Evolutionary conservation across 2,888 invertebrate genomes (phyloP), one percentile per base, ranked within the genome.

Genomic region (Prosopocoilus inquinatus): DNA sequence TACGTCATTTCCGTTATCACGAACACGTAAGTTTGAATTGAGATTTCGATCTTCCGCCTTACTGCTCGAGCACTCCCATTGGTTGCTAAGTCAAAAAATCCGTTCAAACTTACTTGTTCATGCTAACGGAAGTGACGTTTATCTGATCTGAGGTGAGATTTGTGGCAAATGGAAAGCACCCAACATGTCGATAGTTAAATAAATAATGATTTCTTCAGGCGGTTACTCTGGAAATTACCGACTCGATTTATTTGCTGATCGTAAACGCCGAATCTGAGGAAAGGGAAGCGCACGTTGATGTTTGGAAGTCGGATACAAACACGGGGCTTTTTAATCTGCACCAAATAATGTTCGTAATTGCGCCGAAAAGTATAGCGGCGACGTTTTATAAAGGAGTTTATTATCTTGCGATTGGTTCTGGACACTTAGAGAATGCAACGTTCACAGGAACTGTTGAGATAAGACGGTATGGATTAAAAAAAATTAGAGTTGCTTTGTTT

Each of bases 381-480:
- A 65, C 68, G 33, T 47, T 60, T 8, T 67, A 70, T 49, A 62
- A 67, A 9, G 60, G 61, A 9, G 48, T 59, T n/a, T 58, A 67
- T 48, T 75, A 71, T 58, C 59, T 76, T 46, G 73, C 73, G 3
- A 65, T 76, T 15, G 71, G 70, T 7, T 73, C 71, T 15, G 69
- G 72, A 12, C 67, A 70, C 57, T 50, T 69, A 41, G 60, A 66
- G 41, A 65, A 71, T 50, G 67, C 71, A 0, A 65, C 71, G 41
- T 67, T 72, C 57, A 59, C 69, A 38, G 75, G 75, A 11, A 60
- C 64, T 51, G 61, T 76, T n/a, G 64, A 69, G 13, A 70, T 76
- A 13, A 64, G 64, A 60, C 68, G 66, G 75, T 75, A 64, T 58
- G 36, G 53, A 34, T 33, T 38, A 34, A 12, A 11, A 12, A 47